Base-by-base conservation (phyloP, 1,140 invertebrate genomes). In the Samia ricini region DNA sequence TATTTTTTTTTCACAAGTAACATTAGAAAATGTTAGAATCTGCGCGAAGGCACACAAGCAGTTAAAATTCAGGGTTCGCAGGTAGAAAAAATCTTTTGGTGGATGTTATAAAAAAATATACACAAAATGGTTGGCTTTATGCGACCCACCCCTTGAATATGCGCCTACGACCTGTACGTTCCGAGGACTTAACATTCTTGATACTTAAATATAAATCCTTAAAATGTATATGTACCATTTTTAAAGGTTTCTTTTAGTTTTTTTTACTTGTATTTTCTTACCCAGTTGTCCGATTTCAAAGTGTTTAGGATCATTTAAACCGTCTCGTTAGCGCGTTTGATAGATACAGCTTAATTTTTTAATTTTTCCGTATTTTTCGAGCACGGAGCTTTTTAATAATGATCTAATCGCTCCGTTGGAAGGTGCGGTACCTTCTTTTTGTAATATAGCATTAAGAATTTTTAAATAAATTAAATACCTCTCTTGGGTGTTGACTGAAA, bases 81-180 rank as follows among this genome's bases (percentile, higher is more conserved):
- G 84, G 84, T 87, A 87, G 81, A 87, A 85, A 87, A 86, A 87
- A 87, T 78, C 68, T 76, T 59, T 77, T 76, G 72, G 68, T 76
- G 75, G 69, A 70, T 79, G 33, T 42, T 71, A 72, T 60, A 50
- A 59, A 79, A 84, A 86, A 86, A 86, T n/a, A n/a, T n/a, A n/a
- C n/a, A n/a, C n/a, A n/a, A 87, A 85, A 80, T 33, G 76, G 79
- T 74, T 72, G 74, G 57, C 66, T 83, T 83, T 81, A 79, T 85
- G 80, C 83, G 80, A 84, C 75, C 83, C 77, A 81, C 84, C 81
- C 83, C 76, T 61, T 69, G 69, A 42, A 55, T 60, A 56, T 74
- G 79, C 83, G 76, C 83, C 84, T 79, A 87, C 84, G 76, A 81
- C 76, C 72, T 60, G 76, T 71, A 61, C 69, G 61, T 61, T 54